Base-by-base conservation (phyloP, 2,888 invertebrate species). In the Romanomermis culicivorax region DNA sequence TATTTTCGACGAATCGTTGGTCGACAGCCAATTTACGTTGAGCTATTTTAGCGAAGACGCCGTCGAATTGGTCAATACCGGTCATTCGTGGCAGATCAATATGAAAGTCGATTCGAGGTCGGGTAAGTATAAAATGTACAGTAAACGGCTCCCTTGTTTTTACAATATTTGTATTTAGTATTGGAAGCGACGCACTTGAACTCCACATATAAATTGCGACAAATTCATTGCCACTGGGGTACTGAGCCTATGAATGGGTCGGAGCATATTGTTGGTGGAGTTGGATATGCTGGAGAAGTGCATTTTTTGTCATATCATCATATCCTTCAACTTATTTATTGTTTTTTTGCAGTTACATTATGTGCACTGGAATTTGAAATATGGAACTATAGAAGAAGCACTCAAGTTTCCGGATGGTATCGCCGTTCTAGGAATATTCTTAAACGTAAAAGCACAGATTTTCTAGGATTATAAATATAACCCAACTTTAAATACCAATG, bases 161-260 rank as follows among this genome's bases (percentile, higher is more conserved):
- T 17, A 7, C 17, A 11, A 11, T 36, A 36, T 36, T 36, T 11
- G 36, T 36, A 36, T 53, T 2, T 42, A 56, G 56, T 51, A 4
- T 20, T 60, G 42, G 45, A 53, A 3, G 61, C 59, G 20, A 51
- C 56, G 2, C 61, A 61, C 51, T 52, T 61, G 14, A 59, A 54
- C 1, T 58, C 57, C 2, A 56, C 52, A 20, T 63, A 58, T 54
- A 59, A 61, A 43, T 54, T 66, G 51, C 62, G 60, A 52, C 66
- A 66, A 57, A 64, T 66, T 56, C 66, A 66, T 56, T 62, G 61
- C 30, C 66, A 66, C 57, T 66, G 66, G 66, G 61, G 62, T 42
- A 53, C 58, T 29, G 67, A 68, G 55, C 65, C 66, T 4, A 68
- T 67, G 66, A 66, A 68, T 54, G 68, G 68, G 36, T 64, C 64